Base-by-base conservation (phyloP, 2,113 vertebrate genomes). In the Brachypodius melanocephalos region DNA sequence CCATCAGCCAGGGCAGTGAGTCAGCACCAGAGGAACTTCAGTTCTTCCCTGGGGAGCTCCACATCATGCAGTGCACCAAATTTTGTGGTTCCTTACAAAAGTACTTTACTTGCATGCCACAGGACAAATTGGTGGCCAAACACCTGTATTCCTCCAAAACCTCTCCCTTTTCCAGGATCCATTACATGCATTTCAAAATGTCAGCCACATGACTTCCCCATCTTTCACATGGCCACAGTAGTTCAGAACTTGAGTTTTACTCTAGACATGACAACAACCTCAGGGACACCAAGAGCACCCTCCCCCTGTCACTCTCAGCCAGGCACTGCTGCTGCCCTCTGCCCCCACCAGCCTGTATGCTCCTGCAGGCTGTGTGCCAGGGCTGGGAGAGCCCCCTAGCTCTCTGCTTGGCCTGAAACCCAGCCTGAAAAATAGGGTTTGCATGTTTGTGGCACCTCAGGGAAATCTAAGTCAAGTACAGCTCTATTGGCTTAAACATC, bases 251-350 rank as follows among this genome's bases (percentile, higher is more conserved):
- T 42, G 51, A 55, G 22, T 63, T 91, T 68, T 54, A 31, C 9
- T 1, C 36, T 5, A 79, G 52, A 20, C 0, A 0, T 18, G 17
- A 59, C 15, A 59, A 19, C 21, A 61, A 28, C 40, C 16, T 38
- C 14, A 32, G 2, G 1, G 52, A 42, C 73, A 34, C 42, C 2
- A 14, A 38, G 26, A 78, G 13, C 43, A 31, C 16, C 8, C 10
- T 87, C 22, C 15, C 2, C 1, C 21, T 38, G 63, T 38, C 38
- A 22, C 26, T 5, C 28, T 55, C 49, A 69, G 46, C 31, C 21
- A 24, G 46, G 9, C 6, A 6, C 36, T 48, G 18, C 40, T 78
- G 18, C 26, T 40, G 25, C 1, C 6, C 51, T 8, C 29, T 6
- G 2, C 15, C 21, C 61, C 36, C 5, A 1, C 3, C 59, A 78